Percentiles rank a stretch among this genome's conserved stretches.
These are phyloP conservation scores for Melolontha melolontha DNA, from an alignment of 2,888 invertebrate genomes.

Conservation along the genomic window DNA sequence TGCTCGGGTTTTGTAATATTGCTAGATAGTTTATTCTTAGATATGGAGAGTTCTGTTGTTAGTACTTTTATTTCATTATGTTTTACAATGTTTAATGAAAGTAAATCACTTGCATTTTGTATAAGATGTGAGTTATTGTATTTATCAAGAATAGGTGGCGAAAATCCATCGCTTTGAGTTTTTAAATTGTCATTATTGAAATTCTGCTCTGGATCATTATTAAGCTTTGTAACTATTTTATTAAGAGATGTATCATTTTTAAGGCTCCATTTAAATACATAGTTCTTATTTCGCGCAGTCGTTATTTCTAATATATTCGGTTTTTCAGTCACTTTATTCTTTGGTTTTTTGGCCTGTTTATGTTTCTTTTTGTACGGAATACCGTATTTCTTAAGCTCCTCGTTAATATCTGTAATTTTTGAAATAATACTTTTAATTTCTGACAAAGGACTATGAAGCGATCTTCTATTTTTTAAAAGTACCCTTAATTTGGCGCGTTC, in stretches of 20 bases:
- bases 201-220: slow-evolving; percentile 47
- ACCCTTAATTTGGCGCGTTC: slow-evolving; percentile 18
- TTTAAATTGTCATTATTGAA: slow-evolving; percentile 44
- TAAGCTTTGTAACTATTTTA: slow-evolving; percentile 45
- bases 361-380: background rate
- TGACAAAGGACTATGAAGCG: background rate
- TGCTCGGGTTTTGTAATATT: background rate
- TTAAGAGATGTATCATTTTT: slow-evolving; percentile 41
- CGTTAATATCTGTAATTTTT: slow-evolving; percentile 19
- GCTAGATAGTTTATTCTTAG: background rate
- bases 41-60: background rate
- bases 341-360: slow-evolving; percentile 3
- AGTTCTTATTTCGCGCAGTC: slow-evolving; percentile 39
- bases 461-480: slow-evolving; percentile 9
- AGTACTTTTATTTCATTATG: background rate
- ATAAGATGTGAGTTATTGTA: background rate
- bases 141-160: background rate
- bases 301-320: slow-evolving; percentile 46
- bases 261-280: slow-evolving; percentile 25
- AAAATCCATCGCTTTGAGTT: slow-evolving; percentile 14
- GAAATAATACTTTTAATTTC: slow-evolving; percentile 9
- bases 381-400: slow-evolving; percentile 19
- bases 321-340: slow-evolving; percentile 10
- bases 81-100: background rate
- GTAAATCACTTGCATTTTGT: slow-evolving; percentile 6